Base-by-base conservation (phyloP, 2,113 vertebrate species). In the Sus scrofa region DNA sequence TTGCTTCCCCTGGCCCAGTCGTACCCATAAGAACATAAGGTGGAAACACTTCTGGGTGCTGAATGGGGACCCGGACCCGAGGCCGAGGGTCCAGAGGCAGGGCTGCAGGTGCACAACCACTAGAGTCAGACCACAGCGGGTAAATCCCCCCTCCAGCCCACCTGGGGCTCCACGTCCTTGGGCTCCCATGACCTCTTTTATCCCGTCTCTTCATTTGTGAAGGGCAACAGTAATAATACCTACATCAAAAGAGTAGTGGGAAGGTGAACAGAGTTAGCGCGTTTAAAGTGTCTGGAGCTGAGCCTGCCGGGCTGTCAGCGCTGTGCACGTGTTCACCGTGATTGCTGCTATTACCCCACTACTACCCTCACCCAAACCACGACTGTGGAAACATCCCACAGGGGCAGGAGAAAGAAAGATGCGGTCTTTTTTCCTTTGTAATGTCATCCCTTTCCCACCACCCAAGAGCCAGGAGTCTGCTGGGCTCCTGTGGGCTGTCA, bases 81-180 rank as follows among this genome's bases (percentile, higher is more conserved):
- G 22, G 86, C 60, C 0, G 3, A 67, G 26, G 67, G 34, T 0
- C 30, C 16, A 8, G 91, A 58, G 52, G 37, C 44, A 11, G 0
- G 8, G 18, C 71, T 37, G 16, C 18, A 8, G 44, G 44, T 44
- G 44, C 4, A 44, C 5, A 68, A 32, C 44, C 20, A 39, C 8
- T 56, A 60, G 3, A 83, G 30, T 18, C 18, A 27, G 26, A 0
- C 0, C 0, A 2, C 0, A 0, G 2, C 15, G 50, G 9, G 20
- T 5, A 1, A 26, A 24, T 52, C 18, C 22, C 60, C 32, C 2
- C 30, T 67, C 12, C 44, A 44, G 13, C 14, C 10, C 2, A 4
- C 7, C 5, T 15, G 18, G 19, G 70, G 67, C 39, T 52, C n/a
- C 16, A 24, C 3, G 0, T 30, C 91, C 15, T 27, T 15, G 50